These are phyloP conservation scores for Cryptophagus acutangulus DNA, from an alignment of 2,888 invertebrate genomes.

Conservation along the genomic window DNA sequence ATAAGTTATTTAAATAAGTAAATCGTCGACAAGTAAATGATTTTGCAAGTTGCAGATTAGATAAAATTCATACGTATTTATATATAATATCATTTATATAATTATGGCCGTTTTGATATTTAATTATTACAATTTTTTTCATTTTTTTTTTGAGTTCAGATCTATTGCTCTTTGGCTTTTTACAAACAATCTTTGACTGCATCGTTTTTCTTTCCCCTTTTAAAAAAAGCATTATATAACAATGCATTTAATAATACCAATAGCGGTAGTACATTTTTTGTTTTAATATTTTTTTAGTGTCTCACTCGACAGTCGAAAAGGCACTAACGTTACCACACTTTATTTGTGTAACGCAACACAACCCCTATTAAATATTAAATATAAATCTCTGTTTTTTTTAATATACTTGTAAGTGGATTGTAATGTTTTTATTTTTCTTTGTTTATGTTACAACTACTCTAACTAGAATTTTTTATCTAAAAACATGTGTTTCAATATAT, in stretches of 20 bases:
- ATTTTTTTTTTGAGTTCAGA: conserved; percentile 42
- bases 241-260: conserved; percentile 22
- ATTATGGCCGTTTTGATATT: conserved; percentile 47
- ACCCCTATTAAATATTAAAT: conserved; percentile 48
- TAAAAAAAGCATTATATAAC: no score
- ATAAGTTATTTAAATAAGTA: conserved; percentile 19
- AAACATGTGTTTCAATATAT: conserved; percentile 3
- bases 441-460: conserved; percentile 20
- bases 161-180: conserved; percentile 43
- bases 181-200: background rate
- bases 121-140: conserved; percentile 37
- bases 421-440: conserved; percentile 40
- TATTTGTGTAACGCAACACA: conserved; percentile 43
- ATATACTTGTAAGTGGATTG: conserved; percentile 39
- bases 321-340: conserved; percentile 50
- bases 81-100: conserved; percentile 20
- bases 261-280: no score
- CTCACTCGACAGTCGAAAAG: conserved; percentile 50
- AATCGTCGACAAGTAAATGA: conserved; percentile 20
- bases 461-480: conserved; percentile 30
- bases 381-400: conserved; percentile 44
- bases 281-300: conserved; percentile 40
- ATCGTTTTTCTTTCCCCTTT: conserved; percentile 3
- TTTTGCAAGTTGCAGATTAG: conserved; percentile 13
- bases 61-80: conserved; percentile 6